Evolutionary conservation across 2,113 vertebrate species (phyloP).

Genomic region (Oophaga pumilio): DNA sequence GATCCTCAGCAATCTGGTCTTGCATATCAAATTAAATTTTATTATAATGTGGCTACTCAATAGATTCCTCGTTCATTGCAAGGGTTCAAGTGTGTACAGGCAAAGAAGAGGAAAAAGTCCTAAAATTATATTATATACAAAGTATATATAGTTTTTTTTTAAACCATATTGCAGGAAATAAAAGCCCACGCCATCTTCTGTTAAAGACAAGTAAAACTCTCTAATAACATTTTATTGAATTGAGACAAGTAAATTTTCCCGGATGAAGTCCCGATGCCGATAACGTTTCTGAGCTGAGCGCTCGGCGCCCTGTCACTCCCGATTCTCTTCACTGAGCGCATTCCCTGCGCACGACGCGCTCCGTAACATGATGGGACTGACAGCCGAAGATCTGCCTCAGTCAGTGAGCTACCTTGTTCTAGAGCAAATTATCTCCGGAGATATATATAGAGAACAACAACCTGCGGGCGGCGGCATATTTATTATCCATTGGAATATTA

Average conservation of each 20-base stretch:
- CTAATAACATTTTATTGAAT: background rate
- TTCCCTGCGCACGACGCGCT: background rate
- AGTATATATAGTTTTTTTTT: background rate
- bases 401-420: background rate
- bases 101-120: too few species aligned
- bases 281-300: background rate
- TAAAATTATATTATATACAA: too few species aligned
- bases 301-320: constrained; percentile 1
- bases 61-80: too few species aligned
- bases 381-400: constrained; percentile 8
- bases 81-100: too few species aligned
- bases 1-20: too few species aligned
- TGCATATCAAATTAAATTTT: too few species aligned
- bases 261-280: background rate
- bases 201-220: too few species aligned
- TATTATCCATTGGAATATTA: background rate
- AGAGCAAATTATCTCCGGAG: background rate
- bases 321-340: background rate
- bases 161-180: too few species aligned
- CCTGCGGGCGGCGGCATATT: background rate
- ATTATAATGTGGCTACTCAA: too few species aligned
- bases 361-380: constrained; percentile 24
- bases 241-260: background rate
- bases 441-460: constrained; percentile 2
- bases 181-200: too few species aligned